Evolutionary conservation across 2,888 invertebrate genomes (phyloP), one percentile per base, ranked within the genome.

Genomic region (Desoria tigrina): DNA sequence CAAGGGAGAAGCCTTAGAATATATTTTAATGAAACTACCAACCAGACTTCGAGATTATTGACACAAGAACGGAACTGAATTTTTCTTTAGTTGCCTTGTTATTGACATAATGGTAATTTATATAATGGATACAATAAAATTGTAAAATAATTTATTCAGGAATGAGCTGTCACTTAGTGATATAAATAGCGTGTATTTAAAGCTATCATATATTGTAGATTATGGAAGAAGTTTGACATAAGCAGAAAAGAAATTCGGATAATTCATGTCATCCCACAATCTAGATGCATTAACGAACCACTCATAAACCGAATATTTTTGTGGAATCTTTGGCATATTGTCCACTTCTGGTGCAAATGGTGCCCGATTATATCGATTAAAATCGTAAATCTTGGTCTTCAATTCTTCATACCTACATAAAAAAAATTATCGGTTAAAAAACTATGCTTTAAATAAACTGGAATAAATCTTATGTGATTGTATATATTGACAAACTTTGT

Each of bases 211-310:
- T n/a, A n/a, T n/a, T n/a, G n/a, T n/a, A n/a, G n/a, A n/a, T 59
- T 63, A 73, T 16, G 73, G 74, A 14, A 74, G 53, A 14, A 74
- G 69, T 51, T 73, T 71, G 7, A 73, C 65, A 60, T 73, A 74
- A 11, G 68, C 61, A 4, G 68, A 60, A 45, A 72, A 70, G 49
- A 63, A 73, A 28, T 49, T 66, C 1, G 65, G 63, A 1, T 66
- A 58, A 23, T 61, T 65, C 66, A 73, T 71, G 23, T 73, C 73
- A 57, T 73, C 73, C 74, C 74, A 75, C 3, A 66, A 24, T 32
- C 60, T 45, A 2, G 63, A 45, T 0, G 69, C 58, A 51, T 66
- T 65, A 23, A 45, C 61, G 24, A 50, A 70, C 74, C 74, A 75
- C 14, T 75, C 74, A 56, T 61, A 56, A 42, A 73, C 57, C 27